A percentile compares a stretch with the other conserved stretches of the same genome.
phyloP scores from a whole-genome alignment of 2,888 invertebrate genomes.

The Norana najaformis region DNA sequence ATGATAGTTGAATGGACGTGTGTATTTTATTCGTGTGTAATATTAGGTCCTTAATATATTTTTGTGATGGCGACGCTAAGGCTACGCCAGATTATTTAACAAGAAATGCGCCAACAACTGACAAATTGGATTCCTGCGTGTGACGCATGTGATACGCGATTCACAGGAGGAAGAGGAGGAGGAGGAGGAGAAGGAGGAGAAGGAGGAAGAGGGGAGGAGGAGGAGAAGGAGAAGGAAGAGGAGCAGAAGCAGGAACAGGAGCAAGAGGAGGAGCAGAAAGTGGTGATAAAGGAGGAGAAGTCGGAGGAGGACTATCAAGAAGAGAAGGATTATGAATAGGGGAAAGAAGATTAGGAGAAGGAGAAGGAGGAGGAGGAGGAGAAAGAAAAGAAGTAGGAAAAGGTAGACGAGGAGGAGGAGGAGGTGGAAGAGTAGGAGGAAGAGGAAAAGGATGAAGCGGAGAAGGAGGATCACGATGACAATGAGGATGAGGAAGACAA shows the following conservation, averaged over 20 bases:
- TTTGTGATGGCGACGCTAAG: neutral
- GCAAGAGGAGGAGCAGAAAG: conserved; percentile 8
- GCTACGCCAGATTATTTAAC: neutral
- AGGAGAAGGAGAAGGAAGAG: neutral
- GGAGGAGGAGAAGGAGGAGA: neutral
- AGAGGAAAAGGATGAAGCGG: neutral
- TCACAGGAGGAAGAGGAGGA: neutral
- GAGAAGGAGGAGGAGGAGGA: neutral
- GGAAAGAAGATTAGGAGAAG: neutral
- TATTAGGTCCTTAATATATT: neutral
- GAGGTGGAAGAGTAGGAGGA: too few species aligned
- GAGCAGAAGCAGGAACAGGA: neutral
- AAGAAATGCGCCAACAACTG: neutral
- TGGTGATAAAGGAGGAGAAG: conserved; percentile 7
- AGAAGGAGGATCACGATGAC: neutral
- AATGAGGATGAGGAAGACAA: neutral
- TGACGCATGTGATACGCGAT: neutral
- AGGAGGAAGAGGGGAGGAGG: neutral
- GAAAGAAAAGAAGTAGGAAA: neutral
- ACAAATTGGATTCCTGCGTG: conserved; percentile 17
- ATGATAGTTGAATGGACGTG: too few species aligned
- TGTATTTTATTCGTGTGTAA: too few species aligned
- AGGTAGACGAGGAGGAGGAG: neutral
- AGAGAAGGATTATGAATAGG: neutral
- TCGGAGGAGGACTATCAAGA: neutral